Evolutionary conservation across 2,113 vertebrate species (phyloP).

Genomic region (Electrona antarctica): DNA sequence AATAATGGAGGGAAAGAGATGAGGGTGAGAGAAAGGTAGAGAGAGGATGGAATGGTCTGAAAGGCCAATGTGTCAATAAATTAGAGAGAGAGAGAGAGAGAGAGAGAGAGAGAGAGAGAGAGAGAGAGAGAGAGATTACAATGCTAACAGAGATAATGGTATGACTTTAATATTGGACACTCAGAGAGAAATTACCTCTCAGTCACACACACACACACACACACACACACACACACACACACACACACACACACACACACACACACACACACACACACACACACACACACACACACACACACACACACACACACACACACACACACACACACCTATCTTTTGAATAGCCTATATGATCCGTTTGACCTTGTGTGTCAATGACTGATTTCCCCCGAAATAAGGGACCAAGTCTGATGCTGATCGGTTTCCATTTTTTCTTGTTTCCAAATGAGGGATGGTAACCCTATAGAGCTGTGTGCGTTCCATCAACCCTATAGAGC

Average conservation of each 20-base stretch:
- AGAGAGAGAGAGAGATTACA: not conserved
- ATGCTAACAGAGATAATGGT: slow-evolving; percentile 13
- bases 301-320: slow-evolving; percentile 35
- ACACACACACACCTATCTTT: slow-evolving; percentile 1
- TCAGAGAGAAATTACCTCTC: not conserved
- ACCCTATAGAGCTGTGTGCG: too few species aligned
- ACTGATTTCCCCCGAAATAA: too few species aligned
- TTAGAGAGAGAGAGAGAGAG: not conserved
- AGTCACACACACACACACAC: slow-evolving; percentile 11
- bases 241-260: slow-evolving; percentile 26
- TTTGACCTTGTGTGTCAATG: too few species aligned
- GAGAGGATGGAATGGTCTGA: too few species aligned
- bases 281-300: slow-evolving; percentile 28
- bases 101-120: not conserved
- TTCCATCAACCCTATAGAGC: too few species aligned
- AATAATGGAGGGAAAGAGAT: too few species aligned
- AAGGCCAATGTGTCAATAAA: too few species aligned
- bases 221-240: slow-evolving; percentile 31
- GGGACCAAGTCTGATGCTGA: too few species aligned
- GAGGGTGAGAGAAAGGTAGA: too few species aligned
- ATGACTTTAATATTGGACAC: slow-evolving; percentile 35
- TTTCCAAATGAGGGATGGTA: too few species aligned
- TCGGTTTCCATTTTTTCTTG: too few species aligned
- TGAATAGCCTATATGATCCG: slow-evolving; percentile 9
- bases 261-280: slow-evolving; percentile 6